phyloP scores from a whole-genome alignment of 2,888 invertebrate genomes.

The Aphidius colemani region DNA sequence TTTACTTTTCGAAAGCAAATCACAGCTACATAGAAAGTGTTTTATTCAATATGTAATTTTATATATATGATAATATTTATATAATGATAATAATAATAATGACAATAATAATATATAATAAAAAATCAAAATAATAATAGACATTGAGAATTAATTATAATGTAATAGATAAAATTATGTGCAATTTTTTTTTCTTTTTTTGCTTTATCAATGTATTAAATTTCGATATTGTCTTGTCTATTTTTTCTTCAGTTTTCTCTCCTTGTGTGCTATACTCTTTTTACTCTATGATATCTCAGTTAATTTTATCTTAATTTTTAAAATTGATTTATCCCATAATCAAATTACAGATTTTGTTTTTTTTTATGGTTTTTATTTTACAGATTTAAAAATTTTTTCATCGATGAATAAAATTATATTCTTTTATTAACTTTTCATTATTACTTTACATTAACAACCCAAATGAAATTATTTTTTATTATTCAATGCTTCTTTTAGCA shows the following conservation, averaged over 20 bases:
- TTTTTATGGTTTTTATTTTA: constrained; percentile 3
- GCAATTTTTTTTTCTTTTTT: constrained; percentile 53
- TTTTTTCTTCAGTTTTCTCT: constrained; percentile 20
- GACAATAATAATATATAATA: constrained; percentile 45
- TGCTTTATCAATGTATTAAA: constrained; percentile 46
- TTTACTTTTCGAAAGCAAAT: constrained; percentile 61
- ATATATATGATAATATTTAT: constrained; percentile 47
- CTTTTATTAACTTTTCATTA: not conserved
- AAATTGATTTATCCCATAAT: constrained; percentile 19
- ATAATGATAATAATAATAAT: constrained; percentile 27
- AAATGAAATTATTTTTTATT: too few species aligned
- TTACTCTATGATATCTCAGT: not conserved
- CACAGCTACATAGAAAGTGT: constrained; percentile 60
- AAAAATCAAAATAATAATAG: constrained; percentile 30
- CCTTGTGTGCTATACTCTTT: not conserved
- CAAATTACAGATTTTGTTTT: too few species aligned
- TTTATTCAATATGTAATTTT: constrained; percentile 41
- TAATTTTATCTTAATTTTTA: constrained; percentile 34
- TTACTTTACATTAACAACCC: constrained; percentile 1
- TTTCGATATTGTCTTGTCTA: constrained; percentile 14
- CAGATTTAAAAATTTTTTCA: not conserved
- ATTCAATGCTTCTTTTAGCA: too few species aligned
- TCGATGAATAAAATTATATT: constrained; percentile 4
- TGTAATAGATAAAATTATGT: constrained; percentile 57
- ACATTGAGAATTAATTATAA: constrained; percentile 37